phyloP scores from a whole-genome alignment of 2,113 vertebrate species.

The Danionella cerebrum region DNA sequence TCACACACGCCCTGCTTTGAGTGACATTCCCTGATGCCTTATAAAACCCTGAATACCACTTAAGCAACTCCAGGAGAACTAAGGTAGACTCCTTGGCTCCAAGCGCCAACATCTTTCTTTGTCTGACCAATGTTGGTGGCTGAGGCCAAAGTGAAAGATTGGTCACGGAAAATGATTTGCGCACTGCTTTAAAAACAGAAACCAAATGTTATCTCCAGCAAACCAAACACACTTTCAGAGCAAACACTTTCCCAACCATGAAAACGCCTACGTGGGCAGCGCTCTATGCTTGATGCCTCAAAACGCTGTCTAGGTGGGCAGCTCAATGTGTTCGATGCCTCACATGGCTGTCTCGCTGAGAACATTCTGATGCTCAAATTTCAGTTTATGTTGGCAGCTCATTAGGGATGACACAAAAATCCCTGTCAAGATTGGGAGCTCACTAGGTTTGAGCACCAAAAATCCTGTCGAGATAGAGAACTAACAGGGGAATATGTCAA shows the following conservation, averaged over 20 bases:
- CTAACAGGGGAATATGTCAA: not conserved
- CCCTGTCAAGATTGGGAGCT: not conserved
- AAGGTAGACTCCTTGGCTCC: too few relatives aligned
- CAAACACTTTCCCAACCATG: not conserved
- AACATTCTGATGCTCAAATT: not conserved
- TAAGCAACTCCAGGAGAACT: too few relatives aligned
- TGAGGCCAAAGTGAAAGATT: conserved; percentile 2
- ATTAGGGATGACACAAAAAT: not conserved
- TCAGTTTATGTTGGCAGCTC: too few relatives aligned
- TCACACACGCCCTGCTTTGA: conserved; percentile 3
- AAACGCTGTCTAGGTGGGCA: not conserved
- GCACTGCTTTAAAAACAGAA: not conserved
- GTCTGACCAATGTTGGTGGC: not conserved
- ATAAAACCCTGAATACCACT: not conserved
- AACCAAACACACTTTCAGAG: not conserved
- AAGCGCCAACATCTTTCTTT: too few relatives aligned
- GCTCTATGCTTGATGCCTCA: not conserved
- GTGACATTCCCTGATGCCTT: not conserved
- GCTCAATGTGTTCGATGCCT: not conserved
- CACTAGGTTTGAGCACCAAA: not conserved
- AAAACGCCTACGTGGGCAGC: not conserved
- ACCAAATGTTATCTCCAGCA: not conserved
- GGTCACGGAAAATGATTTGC: not conserved
- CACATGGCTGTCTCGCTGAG: not conserved
- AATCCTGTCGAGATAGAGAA: not conserved